Evolutionary conservation across 2,113 vertebrate genomes (phyloP).

Genomic region (Sinocyclocheilus anophthalmus): DNA sequence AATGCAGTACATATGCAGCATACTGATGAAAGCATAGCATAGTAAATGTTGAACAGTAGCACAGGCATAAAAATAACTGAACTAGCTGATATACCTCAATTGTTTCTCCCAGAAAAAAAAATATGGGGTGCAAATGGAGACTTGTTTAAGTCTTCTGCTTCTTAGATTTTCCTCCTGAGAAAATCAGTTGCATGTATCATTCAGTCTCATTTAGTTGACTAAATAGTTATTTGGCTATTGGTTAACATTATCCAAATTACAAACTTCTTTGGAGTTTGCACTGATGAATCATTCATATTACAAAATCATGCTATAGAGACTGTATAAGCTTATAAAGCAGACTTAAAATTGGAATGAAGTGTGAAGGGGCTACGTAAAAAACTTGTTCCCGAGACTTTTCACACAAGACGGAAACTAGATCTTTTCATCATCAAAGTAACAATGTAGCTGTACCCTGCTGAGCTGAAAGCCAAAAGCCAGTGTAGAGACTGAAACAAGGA

Average conservation of each 20-base stretch:
- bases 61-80: background rate
- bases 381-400: background rate
- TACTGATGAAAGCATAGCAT: background rate
- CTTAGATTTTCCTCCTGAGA: too few species aligned
- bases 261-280: background rate
- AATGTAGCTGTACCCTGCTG: slow-evolving; percentile 1
- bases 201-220: background rate
- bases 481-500: background rate
- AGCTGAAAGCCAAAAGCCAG: slow-evolving; percentile 18
- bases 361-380: background rate
- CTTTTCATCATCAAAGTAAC: slow-evolving; percentile 38
- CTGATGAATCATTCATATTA: slow-evolving; percentile 7
- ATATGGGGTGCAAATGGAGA: background rate
- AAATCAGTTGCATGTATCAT: background rate
- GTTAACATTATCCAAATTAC: background rate
- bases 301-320: background rate
- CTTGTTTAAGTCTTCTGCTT: background rate
- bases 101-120: too few species aligned
- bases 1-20: slow-evolving; percentile 30
- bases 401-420: slow-evolving; percentile 8
- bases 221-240: background rate
- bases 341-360: slow-evolving; percentile 1
- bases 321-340: background rate
- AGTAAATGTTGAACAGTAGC: slow-evolving; percentile 1
- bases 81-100: background rate